Base-by-base conservation (phyloP, 1,140 invertebrate genomes). In the Drosophila bocqueti region DNA sequence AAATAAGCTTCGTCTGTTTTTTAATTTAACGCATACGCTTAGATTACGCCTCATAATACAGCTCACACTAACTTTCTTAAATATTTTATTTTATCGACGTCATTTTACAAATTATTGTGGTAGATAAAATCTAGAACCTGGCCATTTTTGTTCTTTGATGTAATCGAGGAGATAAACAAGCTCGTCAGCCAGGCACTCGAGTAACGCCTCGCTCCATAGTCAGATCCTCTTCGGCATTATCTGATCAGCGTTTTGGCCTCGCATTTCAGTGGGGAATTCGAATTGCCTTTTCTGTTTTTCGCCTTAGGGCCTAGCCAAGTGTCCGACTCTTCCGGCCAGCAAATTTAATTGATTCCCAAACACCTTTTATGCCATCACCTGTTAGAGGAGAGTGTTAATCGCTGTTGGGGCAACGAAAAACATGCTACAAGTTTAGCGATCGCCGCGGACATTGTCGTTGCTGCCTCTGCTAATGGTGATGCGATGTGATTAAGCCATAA, bases 401-500 rank as follows among this genome's bases (percentile, higher is more conserved):
- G 76, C 45, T 76, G 47, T 42, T 24, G 36, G 31, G 16, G 64
- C 54, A 42, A 74, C 82, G 66, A 57, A 80, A 84, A 79, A 73
- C 81, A 68, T 57, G 60, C 58, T 15, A 63, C 80, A 59, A 55
- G 58, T 72, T 66, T 26, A 50, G 63, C 63, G 49, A 81, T 81
- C 79, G 24, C 46, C 38, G 57, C n/a, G 21, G 36, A 50, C 26
- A 31, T 29, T 38, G 61, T 54, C 29, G 63, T 50, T 71, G 31
- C 50, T 59, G 67, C 54, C 64, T 31, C 40, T 40, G 64, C 36
- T 79, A 74, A 74, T 61, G 52, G 69, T 73, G 47, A 61, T 90
- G 78, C 83, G 72, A 82, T 62, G 82, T 82, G 89, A 89, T 89
- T 89, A 91, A 89, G 85, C 85, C 79, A 90, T 89, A 85, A 89